Evolutionary conservation across 2,888 invertebrate species (phyloP).

Genomic region (Creontiades dilutus): DNA sequence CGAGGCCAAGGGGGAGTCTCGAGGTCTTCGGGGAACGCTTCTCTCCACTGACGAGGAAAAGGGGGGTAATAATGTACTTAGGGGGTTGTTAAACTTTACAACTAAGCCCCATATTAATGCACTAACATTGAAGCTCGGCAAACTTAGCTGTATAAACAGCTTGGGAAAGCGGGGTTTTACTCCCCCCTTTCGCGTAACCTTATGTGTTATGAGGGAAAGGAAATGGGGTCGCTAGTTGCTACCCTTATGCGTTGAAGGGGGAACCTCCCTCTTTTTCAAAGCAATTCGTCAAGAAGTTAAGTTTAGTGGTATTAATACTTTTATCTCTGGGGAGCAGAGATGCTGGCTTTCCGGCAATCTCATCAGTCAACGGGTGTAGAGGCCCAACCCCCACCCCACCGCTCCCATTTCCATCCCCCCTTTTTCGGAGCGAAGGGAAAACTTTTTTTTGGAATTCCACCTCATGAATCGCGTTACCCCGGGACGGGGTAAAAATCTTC

Average conservation of each 20-base stretch:
- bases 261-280: constrained; percentile 1
- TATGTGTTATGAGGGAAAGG: not conserved
- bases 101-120: constrained; percentile 66
- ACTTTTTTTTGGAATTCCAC: constrained; percentile 64
- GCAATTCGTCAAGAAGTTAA: constrained; percentile 70
- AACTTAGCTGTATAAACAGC: constrained; percentile 63
- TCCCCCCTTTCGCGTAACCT: constrained; percentile 6
- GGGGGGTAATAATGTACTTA: constrained; percentile 64
- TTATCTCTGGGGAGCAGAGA: constrained; percentile 66
- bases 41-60: not conserved
- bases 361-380: constrained; percentile 62
- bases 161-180: not conserved
- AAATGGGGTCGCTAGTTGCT: constrained; percentile 30
- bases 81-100: constrained; percentile 59
- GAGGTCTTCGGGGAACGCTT: constrained; percentile 29
- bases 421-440: constrained; percentile 55
- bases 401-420: not conserved
- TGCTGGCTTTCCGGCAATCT: constrained; percentile 64
- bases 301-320: constrained; percentile 71
- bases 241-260: not conserved
- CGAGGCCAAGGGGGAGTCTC: constrained; percentile 16
- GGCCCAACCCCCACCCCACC: not conserved
- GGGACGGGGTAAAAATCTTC: constrained; percentile 40
- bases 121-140: constrained; percentile 56
- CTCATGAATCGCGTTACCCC: constrained; percentile 67